phyloP scores from a whole-genome alignment of 2,113 vertebrate genomes.

The Chionis minor region DNA sequence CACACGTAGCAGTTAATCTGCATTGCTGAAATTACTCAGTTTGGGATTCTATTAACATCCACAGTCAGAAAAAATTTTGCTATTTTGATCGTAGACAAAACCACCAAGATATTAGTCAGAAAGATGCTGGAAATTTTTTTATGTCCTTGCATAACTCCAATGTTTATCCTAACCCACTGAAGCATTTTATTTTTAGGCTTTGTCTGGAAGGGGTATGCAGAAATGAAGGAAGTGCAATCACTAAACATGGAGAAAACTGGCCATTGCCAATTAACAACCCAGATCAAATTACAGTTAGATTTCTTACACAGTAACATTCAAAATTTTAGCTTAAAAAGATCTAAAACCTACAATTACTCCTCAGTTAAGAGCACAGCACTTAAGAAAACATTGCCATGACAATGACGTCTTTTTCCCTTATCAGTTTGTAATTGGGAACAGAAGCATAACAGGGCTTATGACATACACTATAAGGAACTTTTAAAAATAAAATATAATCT shows the following conservation, averaged over 20 bases:
- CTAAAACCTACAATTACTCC: background rate
- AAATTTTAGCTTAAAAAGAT: background rate
- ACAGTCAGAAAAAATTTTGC: background rate
- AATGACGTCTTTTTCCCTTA: rapidly evolving
- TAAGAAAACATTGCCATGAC: background rate
- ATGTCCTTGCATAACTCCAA: background rate
- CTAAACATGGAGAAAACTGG: background rate
- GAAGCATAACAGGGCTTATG: background rate
- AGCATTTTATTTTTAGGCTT: background rate
- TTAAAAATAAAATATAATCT: background rate
- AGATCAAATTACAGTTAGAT: background rate
- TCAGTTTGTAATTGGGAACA: background rate
- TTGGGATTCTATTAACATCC: background rate
- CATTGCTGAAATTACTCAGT: background rate
- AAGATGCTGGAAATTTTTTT: background rate
- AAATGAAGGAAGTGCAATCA: background rate
- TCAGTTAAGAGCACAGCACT: background rate
- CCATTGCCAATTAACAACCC: background rate
- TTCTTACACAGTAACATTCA: background rate
- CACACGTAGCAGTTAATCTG: background rate
- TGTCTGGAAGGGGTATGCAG: background rate
- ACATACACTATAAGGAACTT: background rate
- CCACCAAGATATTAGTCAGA: background rate
- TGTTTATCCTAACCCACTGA: background rate
- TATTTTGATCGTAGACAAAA: background rate